Evolutionary conservation across 53 echinoderm and acorn worm genomes (phyloP), one percentile per base, ranked within the genome.

Genomic region (Arbacia lixula): DNA sequence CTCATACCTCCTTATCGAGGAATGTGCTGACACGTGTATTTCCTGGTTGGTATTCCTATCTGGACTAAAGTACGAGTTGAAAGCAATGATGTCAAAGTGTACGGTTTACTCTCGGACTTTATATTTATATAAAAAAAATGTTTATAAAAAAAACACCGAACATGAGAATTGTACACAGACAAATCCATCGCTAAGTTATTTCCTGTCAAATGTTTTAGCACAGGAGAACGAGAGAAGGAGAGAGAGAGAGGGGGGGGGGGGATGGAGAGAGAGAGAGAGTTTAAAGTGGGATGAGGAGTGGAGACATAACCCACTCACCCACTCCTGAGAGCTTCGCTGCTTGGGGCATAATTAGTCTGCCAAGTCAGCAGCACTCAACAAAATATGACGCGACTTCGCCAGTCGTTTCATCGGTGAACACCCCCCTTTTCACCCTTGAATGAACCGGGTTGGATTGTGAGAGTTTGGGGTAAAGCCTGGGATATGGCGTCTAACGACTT

Each of bases 341-440:
- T 77, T 77, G 78, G 78, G 78, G 78, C 78, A 77, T 77, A 57
- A 77, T 77, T 77, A 56, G 78, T 77, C 78, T 77, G 78, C 78
- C 78, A 58, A 77, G 78, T 77, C 78, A 77, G 78, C 78, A 77
- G 14, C 56, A 27, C 78, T 39, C 78, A 34, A 32, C 27, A 11
- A 33, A 28, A 60, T 57, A 24, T 55, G 36, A 38, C 60, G 24
- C 9, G 22, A 55, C 46, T 58, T 58, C 39, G 17, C 78, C 78
- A 77, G 57, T 24, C 78, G 8, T 22, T 77, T 26, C 43, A 21
- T 38, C 2, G 19, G 27, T 14, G 10, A 25, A 20, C 34, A 1
- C 21, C 1, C 40, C 36, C 16, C 36, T 36, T 29, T 52, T 32
- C 25, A 29, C 78, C 19, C 6, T 38, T 19, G 20, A 0, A 5